Conservation (phyloP, 2,888 invertebrate genomes). For the Metalampra italica region DNA sequence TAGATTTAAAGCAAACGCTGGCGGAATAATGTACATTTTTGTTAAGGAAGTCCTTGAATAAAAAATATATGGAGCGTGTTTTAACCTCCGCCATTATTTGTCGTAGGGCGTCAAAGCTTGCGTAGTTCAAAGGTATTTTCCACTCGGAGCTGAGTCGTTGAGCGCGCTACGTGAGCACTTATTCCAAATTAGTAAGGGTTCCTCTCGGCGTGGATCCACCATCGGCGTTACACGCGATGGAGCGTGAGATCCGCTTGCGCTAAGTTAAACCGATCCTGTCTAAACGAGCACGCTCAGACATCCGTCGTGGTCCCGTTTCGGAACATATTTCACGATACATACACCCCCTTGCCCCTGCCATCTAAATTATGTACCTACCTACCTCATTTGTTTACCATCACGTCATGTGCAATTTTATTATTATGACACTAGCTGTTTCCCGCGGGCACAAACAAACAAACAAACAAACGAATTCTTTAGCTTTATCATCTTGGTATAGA, state of each 20-base stretch:
- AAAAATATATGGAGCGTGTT: constrained; percentile 30
- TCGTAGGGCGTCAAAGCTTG: constrained; percentile 37
- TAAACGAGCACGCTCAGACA: constrained; percentile 38
- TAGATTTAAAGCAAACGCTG: too few relatives aligned
- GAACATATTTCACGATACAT: constrained; percentile 13
- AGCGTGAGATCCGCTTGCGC: constrained; percentile 50
- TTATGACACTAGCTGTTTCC: neutral
- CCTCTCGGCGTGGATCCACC: constrained; percentile 32
- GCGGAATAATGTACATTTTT: too few relatives aligned
- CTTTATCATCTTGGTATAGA: too few relatives aligned
- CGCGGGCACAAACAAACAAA: too few relatives aligned
- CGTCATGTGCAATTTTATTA: neutral
- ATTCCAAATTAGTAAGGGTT: constrained; percentile 62
- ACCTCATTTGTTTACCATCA: neutral
- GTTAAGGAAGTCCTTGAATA: constrained; percentile 7
- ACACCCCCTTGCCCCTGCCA: constrained; percentile 1
- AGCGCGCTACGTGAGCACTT: constrained; percentile 60
- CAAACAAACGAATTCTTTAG: too few relatives aligned
- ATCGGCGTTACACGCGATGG: constrained; percentile 44
- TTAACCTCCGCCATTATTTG: constrained; percentile 35
- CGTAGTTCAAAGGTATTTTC: constrained; percentile 46
- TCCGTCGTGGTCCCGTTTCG: constrained; percentile 24
- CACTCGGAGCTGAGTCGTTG: constrained; percentile 44
- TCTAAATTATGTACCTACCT: constrained; percentile 2
- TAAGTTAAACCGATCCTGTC: constrained; percentile 44